A percentile compares a stretch with the other conserved stretches of the same genome.
phyloP scores from a whole-genome alignment of 1,140 invertebrate species.

The Bombus turneri region DNA sequence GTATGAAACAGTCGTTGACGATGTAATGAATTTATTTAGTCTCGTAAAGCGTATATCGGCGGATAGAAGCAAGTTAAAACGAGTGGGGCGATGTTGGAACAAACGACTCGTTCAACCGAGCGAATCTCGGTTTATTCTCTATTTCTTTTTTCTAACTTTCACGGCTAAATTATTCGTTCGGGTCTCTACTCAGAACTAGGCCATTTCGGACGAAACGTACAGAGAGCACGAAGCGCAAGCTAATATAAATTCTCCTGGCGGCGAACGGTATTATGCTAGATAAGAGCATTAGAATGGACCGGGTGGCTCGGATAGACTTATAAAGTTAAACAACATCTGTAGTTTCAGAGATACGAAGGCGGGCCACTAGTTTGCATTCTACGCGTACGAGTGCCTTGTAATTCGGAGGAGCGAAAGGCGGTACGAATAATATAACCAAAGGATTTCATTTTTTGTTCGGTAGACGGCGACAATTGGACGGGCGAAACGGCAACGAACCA shows the following conservation, averaged over 20 bases:
- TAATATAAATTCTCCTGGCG: conserved; percentile 25
- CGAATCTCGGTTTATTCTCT: background rate
- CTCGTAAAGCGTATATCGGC: no score
- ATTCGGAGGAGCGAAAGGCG: background rate
- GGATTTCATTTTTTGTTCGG: background rate
- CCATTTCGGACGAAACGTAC: background rate
- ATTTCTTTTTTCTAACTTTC: background rate
- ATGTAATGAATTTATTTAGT: rapidly evolving
- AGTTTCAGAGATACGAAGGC: conserved; percentile 4
- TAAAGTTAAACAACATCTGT: conserved; percentile 32
- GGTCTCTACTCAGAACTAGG: background rate
- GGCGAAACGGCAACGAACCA: no score
- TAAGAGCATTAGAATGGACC: conserved; percentile 31
- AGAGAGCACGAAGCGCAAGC: background rate
- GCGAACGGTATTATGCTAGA: conserved; percentile 28
- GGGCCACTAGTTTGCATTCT: background rate
- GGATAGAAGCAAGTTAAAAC: no score
- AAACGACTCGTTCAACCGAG: no score
- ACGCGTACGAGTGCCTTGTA: no score
- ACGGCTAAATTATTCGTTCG: background rate
- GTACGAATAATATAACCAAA: background rate
- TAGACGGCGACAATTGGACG: no score
- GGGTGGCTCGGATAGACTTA: conserved; percentile 15
- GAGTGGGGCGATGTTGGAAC: no score
- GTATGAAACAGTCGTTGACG: rapidly evolving